phyloP scores from a whole-genome alignment of 1,140 invertebrate species.

The Platyscapa corneri region DNA sequence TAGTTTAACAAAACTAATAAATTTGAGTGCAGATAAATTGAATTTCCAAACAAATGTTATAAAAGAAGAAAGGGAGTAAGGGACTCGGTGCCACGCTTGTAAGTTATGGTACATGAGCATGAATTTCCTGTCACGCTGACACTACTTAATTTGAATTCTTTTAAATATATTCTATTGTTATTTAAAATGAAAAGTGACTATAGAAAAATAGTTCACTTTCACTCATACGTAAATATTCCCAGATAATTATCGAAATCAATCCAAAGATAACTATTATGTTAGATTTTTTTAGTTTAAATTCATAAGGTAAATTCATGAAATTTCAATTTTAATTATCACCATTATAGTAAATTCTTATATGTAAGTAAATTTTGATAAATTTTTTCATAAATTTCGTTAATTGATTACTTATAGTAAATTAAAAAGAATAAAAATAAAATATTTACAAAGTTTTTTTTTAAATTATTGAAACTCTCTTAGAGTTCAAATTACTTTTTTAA shows the following conservation, averaged over 20 bases:
- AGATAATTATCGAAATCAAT: background rate
- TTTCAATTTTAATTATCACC: background rate
- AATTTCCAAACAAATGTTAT: conserved; percentile 40
- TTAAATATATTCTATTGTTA: conserved; percentile 44
- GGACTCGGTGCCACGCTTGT: conserved; percentile 30
- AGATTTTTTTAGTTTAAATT: background rate
- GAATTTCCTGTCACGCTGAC: conserved; percentile 42
- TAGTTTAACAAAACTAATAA: conserved; percentile 38
- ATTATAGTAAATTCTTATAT: background rate
- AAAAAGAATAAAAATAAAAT: background rate
- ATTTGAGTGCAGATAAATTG: conserved; percentile 41
- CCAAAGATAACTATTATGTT: background rate
- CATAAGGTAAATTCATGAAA: background rate
- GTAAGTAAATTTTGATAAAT: no score
- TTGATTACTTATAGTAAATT: background rate
- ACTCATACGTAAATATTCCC: background rate
- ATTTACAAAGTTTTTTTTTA: background rate
- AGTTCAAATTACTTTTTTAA: no score
- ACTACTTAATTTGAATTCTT: conserved; percentile 46
- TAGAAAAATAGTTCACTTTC: conserved; percentile 36
- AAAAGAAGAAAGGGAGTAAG: background rate
- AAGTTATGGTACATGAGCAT: conserved; percentile 47
- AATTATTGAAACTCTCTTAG: no score
- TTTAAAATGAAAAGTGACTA: conserved; percentile 27
- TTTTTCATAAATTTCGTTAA: background rate